These are phyloP conservation scores for Poecile montanus DNA, from an alignment of 2,797 vertebrate genomes.

Conservation along the genomic window DNA sequence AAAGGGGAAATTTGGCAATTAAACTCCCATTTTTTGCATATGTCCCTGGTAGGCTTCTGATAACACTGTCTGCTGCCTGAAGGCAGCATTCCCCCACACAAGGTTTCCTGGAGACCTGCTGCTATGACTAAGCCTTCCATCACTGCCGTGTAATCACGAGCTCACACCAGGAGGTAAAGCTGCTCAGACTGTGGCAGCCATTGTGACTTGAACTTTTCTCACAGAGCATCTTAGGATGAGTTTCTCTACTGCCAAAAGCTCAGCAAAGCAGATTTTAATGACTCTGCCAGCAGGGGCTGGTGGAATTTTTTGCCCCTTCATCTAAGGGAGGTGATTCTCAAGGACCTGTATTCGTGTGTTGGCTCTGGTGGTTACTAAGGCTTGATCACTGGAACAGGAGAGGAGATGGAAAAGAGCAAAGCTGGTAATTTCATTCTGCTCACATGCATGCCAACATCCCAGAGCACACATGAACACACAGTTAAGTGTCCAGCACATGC, in stretches of 20 bases:
- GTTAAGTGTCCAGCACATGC: neutral
- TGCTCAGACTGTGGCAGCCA: constrained; percentile 43
- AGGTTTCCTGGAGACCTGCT: constrained; percentile 43
- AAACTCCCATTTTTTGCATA: neutral
- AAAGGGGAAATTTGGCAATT: constrained; percentile 52
- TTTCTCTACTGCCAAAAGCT: neutral
- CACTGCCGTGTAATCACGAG: neutral
- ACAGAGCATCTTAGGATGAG: neutral
- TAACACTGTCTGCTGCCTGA: constrained; percentile 15
- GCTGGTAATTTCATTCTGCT: neutral
- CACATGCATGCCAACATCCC: neutral
- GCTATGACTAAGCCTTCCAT: constrained; percentile 38
- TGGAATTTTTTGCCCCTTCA: neutral
- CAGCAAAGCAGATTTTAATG: neutral
- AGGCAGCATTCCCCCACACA: constrained; percentile 5
- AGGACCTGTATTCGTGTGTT: neutral
- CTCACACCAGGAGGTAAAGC: constrained; percentile 7
- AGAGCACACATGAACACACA: neutral
- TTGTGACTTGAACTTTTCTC: constrained; percentile 23
- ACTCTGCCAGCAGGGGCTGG: neutral
- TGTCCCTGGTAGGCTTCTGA: constrained; percentile 31
- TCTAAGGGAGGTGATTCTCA: neutral
- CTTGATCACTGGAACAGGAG: neutral
- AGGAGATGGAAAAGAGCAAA: neutral
- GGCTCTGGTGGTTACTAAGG: neutral